phyloP scores from a whole-genome alignment of 2,888 invertebrate genomes.

The Slavum lentiscoides region DNA sequence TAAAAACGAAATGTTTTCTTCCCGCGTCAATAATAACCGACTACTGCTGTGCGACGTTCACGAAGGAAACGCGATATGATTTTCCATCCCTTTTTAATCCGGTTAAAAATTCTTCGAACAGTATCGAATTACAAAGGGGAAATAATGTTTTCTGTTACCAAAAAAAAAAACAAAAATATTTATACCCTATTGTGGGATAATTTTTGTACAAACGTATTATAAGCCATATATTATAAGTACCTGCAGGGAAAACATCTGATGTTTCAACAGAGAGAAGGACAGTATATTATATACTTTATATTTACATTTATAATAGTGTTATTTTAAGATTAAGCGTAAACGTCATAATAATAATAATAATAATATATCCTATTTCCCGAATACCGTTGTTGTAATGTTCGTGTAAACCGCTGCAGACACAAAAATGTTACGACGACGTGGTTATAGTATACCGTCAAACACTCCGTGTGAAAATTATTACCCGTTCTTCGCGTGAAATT shows the following conservation, averaged over 20 bases:
- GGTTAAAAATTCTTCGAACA: constrained; percentile 18
- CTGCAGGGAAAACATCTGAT: constrained; percentile 11
- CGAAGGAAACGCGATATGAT: constrained; percentile 14
- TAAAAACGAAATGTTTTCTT: neutral
- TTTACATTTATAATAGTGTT: neutral
- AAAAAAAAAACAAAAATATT: neutral
- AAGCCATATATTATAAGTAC: neutral
- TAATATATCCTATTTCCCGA: neutral
- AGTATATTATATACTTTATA: neutral
- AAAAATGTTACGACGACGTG: no score
- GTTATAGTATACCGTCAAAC: no score
- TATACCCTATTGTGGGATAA: neutral
- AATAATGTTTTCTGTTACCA: neutral
- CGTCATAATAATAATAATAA: neutral
- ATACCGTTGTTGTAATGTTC: no score
- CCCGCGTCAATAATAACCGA: constrained; percentile 7
- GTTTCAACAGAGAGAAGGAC: constrained; percentile 13
- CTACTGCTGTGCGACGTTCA: neutral
- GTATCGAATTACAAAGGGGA: constrained; percentile 30
- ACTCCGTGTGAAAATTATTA: no score
- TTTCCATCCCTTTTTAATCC: constrained; percentile 42
- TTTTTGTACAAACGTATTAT: neutral
- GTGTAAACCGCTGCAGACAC: no score
- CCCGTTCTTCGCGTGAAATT: no score
- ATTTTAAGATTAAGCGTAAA: neutral